phyloP scores from a whole-genome alignment of 2,113 vertebrate species.

The Alectura lathami region DNA sequence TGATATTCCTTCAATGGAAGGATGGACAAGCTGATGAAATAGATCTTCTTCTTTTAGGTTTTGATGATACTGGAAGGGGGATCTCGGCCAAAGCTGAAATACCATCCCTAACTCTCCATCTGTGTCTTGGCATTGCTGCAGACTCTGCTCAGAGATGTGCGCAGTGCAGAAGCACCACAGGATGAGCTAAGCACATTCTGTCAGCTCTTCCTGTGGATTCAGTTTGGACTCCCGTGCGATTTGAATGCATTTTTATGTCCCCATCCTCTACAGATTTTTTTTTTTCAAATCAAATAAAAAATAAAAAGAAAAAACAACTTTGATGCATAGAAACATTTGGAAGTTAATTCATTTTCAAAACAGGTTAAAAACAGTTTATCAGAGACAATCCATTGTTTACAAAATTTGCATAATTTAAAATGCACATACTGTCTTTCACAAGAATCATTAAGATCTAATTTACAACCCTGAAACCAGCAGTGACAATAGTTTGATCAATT shows the following conservation, averaged over 20 bases:
- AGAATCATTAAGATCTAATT: not conserved
- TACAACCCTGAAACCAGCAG: not conserved
- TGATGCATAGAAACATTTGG: not conserved
- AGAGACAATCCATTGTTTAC: not conserved
- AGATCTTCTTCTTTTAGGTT: not conserved
- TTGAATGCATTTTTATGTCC: not conserved
- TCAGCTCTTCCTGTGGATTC: not conserved
- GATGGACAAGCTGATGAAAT: not conserved
- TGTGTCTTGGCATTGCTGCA: not conserved
- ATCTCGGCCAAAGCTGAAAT: not conserved
- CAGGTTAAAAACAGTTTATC: not conserved
- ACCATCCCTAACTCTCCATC: not conserved
- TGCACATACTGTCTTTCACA: not conserved
- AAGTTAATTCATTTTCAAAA: not conserved
- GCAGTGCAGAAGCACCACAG: not conserved
- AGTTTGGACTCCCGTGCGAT: not conserved
- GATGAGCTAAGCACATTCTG: not conserved
- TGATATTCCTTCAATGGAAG: not conserved
- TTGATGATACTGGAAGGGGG: not conserved
- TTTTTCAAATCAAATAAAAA: not conserved
- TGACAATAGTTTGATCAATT: not conserved
- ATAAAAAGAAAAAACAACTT: not conserved
- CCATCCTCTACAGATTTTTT: not conserved
- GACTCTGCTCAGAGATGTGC: not conserved
- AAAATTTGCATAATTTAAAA: not conserved